These are phyloP conservation scores for Syngnathus typhle DNA, from an alignment of 2,113 vertebrate genomes.

Conservation along the genomic window DNA sequence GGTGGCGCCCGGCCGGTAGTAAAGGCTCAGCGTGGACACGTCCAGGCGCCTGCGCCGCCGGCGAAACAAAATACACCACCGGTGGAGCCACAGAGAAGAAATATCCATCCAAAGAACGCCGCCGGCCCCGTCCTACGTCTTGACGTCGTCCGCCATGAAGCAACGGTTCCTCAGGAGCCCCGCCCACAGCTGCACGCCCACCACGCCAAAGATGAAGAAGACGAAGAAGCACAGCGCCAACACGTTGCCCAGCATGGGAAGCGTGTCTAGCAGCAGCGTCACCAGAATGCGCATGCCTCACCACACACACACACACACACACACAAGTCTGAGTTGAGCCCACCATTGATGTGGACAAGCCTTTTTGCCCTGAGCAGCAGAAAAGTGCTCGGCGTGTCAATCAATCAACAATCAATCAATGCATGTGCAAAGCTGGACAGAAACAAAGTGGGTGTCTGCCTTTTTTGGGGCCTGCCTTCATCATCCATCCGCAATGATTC, in stretches of 20 bases:
- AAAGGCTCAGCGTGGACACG: conserved; percentile 64
- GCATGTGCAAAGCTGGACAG: too few species aligned
- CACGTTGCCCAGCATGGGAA: conserved; percentile 95
- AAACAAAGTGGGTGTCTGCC: too few species aligned
- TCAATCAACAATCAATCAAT: too few species aligned
- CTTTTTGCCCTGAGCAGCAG: too few species aligned
- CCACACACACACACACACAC: conserved; percentile 13
- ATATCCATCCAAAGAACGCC: too few species aligned
- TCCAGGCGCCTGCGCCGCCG: too few species aligned
- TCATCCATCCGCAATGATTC: not conserved
- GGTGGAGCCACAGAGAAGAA: too few species aligned
- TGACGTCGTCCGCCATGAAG: conserved; percentile 84
- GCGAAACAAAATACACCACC: too few species aligned
- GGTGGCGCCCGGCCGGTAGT: conserved; percentile 82
- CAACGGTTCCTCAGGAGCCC: conserved; percentile 91
- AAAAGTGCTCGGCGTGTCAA: too few species aligned
- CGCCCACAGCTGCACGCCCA: conserved; percentile 93
- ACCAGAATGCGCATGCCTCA: conserved; percentile 94
- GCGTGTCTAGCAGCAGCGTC: conserved; percentile 90
- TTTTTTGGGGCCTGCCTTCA: too few species aligned
- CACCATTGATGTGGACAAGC: too few species aligned
- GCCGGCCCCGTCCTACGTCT: conserved; percentile 70
- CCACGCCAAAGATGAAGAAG: conserved; percentile 96
- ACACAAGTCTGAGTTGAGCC: too few species aligned
- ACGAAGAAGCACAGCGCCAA: conserved; percentile 94